Evolutionary conservation across 2,113 vertebrate genomes (phyloP).

Genomic region (Andinoacara biseriatus): DNA sequence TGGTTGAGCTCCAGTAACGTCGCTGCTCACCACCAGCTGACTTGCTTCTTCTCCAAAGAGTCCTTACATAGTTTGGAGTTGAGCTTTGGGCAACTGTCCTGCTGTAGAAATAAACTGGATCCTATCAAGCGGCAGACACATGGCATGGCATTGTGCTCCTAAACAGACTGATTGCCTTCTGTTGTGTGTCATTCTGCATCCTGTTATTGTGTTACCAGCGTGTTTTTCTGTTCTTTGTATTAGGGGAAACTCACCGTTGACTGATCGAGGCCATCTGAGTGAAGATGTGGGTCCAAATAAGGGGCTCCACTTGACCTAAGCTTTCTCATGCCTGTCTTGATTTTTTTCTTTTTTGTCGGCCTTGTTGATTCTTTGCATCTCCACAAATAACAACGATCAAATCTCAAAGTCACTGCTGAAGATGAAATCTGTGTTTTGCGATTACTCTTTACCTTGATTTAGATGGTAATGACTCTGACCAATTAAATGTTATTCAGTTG

Average conservation of each 20-base stretch:
- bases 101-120: not conserved
- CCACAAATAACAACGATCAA: too few relatives aligned
- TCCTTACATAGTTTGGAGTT: not conserved
- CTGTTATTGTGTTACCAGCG: not conserved
- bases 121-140: not conserved
- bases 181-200: slow-evolving; percentile 1
- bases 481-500: too few relatives aligned
- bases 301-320: not conserved
- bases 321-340: not conserved
- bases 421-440: too few relatives aligned
- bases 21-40: not conserved
- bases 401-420: too few relatives aligned
- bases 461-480: not conserved
- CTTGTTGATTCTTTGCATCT: not conserved
- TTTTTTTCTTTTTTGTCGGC: too few relatives aligned
- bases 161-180: not conserved
- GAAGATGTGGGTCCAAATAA: not conserved
- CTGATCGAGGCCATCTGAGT: not conserved
- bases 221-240: not conserved
- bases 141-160: not conserved
- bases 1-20: not conserved
- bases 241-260: not conserved
- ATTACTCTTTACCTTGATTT: not conserved
- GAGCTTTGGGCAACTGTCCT: not conserved
- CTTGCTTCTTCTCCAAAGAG: not conserved